Evolutionary conservation across 2,888 invertebrate genomes (phyloP).

Genomic region (Epinotia ramella): DNA sequence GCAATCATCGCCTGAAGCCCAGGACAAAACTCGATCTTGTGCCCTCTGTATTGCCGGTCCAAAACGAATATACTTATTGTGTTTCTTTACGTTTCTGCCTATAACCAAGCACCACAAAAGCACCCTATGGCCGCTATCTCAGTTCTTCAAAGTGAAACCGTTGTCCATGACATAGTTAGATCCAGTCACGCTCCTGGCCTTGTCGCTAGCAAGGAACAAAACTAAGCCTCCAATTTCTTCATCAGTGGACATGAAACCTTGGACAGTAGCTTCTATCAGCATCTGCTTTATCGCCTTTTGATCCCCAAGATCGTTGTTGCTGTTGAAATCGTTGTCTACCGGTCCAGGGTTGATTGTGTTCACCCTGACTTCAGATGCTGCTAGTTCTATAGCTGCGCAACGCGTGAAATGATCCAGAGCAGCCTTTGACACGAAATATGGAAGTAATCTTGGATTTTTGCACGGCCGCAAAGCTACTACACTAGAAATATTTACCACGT

Average conservation of each 20-base stretch:
- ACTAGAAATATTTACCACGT: conserved; percentile 65
- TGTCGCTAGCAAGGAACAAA: conserved; percentile 37
- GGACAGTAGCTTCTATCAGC: conserved; percentile 2
- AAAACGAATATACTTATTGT: not conserved
- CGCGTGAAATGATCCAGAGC: conserved; percentile 90
- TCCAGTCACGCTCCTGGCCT: conserved; percentile 41
- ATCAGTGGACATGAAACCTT: conserved; percentile 25
- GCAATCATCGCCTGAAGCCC: no score
- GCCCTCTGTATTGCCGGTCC: no score
- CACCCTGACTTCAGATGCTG: conserved; percentile 85
- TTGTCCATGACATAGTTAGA: conserved; percentile 41
- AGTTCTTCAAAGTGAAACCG: conserved; percentile 25
- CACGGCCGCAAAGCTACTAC: conserved; percentile 48
- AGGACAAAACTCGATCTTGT: no score
- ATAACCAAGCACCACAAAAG: not conserved
- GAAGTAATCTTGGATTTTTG: conserved; percentile 44
- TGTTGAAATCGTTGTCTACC: conserved; percentile 32
- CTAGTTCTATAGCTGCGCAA: conserved; percentile 87
- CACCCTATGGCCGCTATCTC: not conserved
- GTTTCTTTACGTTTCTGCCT: not conserved
- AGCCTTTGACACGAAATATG: conserved; percentile 89
- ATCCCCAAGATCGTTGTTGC: conserved; percentile 20
- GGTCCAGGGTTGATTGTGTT: conserved; percentile 87
- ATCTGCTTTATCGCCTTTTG: not conserved
- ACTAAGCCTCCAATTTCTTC: conserved; percentile 36